These are phyloP conservation scores for Diachrysia chrysitis DNA, from an alignment of 2,888 invertebrate species.

Conservation along the genomic window DNA sequence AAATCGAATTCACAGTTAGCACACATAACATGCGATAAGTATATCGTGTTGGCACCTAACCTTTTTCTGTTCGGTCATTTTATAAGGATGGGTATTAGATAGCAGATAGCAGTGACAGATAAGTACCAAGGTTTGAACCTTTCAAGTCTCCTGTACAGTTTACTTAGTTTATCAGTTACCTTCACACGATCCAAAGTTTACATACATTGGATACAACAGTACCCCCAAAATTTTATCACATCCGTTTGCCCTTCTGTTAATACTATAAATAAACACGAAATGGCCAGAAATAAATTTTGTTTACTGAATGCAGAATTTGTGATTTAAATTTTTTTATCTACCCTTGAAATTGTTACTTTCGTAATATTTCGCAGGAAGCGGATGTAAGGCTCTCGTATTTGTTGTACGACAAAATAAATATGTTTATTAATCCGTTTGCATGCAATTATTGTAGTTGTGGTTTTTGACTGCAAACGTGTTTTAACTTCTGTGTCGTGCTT, in stretches of 20 bases:
- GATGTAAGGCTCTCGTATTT: constrained; percentile 57
- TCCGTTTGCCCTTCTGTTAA: constrained; percentile 70
- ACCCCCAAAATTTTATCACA: constrained; percentile 61
- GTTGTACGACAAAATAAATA: constrained; percentile 39
- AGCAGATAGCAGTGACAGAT: constrained; percentile 15
- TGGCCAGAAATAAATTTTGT: constrained; percentile 37
- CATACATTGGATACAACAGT: constrained; percentile 41
- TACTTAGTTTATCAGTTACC: constrained; percentile 56
- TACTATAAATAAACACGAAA: constrained; percentile 75
- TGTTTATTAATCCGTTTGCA: constrained; percentile 50
- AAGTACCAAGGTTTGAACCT: constrained; percentile 27
- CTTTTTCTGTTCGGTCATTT: constrained; percentile 1
- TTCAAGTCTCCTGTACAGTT: constrained; percentile 40
- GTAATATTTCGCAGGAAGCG: constrained; percentile 68
- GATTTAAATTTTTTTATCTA: constrained; percentile 69
- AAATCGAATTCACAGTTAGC: background rate
- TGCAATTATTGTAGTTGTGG: constrained; percentile 18
- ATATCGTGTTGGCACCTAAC: background rate
- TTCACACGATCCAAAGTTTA: constrained; percentile 43
- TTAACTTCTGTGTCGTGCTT: too few species aligned
- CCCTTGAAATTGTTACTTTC: constrained; percentile 76
- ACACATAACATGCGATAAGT: background rate
- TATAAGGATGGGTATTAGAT: background rate
- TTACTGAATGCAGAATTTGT: constrained; percentile 64
- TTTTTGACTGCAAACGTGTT: background rate